A percentile compares a stretch with the other conserved stretches of the same genome.
These are phyloP conservation scores for Lycodopsis pacificus DNA, from an alignment of 2,797 vertebrate species.

Conservation along the genomic window DNA sequence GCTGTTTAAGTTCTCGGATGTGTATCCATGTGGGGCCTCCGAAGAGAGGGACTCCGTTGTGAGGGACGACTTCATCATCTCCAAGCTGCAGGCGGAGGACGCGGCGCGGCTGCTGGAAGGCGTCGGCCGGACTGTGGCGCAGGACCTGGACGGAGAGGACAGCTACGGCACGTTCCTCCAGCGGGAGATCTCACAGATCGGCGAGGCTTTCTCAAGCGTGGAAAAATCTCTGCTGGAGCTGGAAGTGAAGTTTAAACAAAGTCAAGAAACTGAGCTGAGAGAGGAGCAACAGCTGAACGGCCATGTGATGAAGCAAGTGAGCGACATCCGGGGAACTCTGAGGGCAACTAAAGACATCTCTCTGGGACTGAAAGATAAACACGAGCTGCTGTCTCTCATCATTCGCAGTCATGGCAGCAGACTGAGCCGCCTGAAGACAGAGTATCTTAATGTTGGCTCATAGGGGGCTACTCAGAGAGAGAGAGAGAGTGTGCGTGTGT, in stretches of 20 bases:
- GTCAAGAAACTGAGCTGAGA: slow-evolving; percentile 90
- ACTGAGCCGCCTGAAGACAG: slow-evolving; percentile 92
- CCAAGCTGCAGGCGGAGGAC: slow-evolving; percentile 94
- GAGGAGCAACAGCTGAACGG: slow-evolving; percentile 90
- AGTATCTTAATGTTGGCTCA: slow-evolving; percentile 85
- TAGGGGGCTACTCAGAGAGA: slow-evolving; percentile 58
- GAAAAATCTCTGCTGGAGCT: slow-evolving; percentile 94
- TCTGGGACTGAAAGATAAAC: slow-evolving; percentile 90
- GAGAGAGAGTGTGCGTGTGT: neutral
- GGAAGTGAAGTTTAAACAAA: slow-evolving; percentile 95
- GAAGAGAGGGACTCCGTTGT: slow-evolving; percentile 85
- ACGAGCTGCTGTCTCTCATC: slow-evolving; percentile 93
- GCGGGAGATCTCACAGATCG: slow-evolving; percentile 92
- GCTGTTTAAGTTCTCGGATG: slow-evolving; percentile 93
- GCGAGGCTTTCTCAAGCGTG: slow-evolving; percentile 92
- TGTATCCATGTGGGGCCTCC: slow-evolving; percentile 81
- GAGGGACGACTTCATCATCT: slow-evolving; percentile 91
- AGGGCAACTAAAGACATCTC: slow-evolving; percentile 90
- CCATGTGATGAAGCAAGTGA: slow-evolving; percentile 89
- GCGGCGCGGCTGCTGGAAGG: slow-evolving; percentile 91
- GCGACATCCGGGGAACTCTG: slow-evolving; percentile 87
- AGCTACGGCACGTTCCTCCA: slow-evolving; percentile 93
- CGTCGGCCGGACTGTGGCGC: slow-evolving; percentile 91
- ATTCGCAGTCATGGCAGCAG: slow-evolving; percentile 94
- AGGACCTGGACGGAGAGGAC: slow-evolving; percentile 96